A percentile compares a stretch with the other conserved stretches of the same genome.
These are phyloP conservation scores for Temnothorax unifasciatus DNA, from an alignment of 2,888 invertebrate genomes.

Conservation along the genomic window DNA sequence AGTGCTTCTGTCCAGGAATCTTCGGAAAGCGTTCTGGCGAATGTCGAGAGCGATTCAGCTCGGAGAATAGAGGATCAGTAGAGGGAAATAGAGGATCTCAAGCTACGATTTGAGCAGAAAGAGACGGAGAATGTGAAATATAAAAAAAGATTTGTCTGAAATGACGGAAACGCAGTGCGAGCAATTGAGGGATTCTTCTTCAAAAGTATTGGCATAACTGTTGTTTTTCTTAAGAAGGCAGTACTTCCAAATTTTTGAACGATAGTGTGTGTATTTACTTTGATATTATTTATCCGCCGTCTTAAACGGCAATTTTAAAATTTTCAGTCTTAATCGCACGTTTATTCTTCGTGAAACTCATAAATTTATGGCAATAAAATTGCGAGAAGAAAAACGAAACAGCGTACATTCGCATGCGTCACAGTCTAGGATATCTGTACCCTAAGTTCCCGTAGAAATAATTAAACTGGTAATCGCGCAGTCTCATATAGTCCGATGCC, in stretches of 20 bases:
- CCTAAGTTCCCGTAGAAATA: too few relatives aligned
- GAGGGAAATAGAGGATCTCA: constrained; percentile 74
- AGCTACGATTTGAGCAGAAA: constrained; percentile 64
- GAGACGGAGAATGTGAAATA: constrained; percentile 75
- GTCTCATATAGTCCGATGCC: too few relatives aligned
- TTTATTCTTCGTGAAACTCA: not conserved
- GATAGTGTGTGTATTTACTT: not conserved
- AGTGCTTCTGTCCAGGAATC: constrained; percentile 36
- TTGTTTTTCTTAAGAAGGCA: too few relatives aligned
- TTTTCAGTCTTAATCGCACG: not conserved
- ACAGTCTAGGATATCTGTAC: not conserved
- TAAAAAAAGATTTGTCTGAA: constrained; percentile 71
- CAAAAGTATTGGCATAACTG: too few relatives aligned
- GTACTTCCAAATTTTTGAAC: too few relatives aligned
- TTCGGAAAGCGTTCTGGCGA: constrained; percentile 16
- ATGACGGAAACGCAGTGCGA: constrained; percentile 78
- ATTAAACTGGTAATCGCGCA: too few relatives aligned
- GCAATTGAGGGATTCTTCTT: constrained; percentile 73
- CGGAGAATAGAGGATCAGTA: constrained; percentile 67
- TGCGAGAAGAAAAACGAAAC: not conserved
- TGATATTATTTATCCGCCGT: not conserved
- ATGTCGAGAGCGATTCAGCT: constrained; percentile 36
- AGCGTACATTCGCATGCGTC: not conserved
- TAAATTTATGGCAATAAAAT: not conserved
- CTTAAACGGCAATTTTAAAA: not conserved